A percentile compares a stretch with the other conserved stretches of the same genome.
Evolutionary conservation across 2,113 vertebrate species (phyloP).

Genomic region (Gavialis gangeticus): DNA sequence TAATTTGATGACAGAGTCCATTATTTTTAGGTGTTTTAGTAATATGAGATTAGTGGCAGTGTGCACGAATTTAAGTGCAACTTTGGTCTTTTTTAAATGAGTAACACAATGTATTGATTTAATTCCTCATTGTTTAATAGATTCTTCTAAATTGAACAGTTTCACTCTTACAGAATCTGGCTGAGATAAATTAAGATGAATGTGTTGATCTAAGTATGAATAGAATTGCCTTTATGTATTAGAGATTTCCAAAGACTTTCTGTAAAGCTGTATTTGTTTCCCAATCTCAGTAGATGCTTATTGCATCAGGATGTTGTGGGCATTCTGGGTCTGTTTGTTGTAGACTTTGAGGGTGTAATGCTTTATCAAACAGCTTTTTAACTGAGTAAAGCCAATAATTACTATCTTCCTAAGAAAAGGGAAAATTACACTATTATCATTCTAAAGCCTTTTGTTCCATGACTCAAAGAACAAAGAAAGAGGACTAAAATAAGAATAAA

Average conservation of each 20-base stretch:
- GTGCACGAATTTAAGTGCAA: not conserved
- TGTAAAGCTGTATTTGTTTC: not conserved
- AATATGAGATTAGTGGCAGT: too few relatives aligned
- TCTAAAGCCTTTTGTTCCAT: not conserved
- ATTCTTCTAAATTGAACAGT: slow-evolving; percentile 37
- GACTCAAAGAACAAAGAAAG: not conserved
- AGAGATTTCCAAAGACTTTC: not conserved
- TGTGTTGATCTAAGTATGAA: not conserved
- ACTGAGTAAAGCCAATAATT: not conserved
- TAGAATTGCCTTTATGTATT: slow-evolving; percentile 16
- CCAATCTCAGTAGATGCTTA: not conserved
- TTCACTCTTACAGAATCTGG: slow-evolving; percentile 14
- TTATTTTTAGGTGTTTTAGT: not conserved
- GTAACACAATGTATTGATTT: slow-evolving; percentile 1
- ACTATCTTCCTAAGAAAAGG: not conserved
- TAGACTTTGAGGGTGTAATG: too few relatives aligned
- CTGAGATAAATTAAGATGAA: slow-evolving; percentile 15
- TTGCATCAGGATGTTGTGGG: not conserved
- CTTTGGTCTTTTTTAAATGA: slow-evolving; percentile 50
- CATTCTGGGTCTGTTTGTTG: too few relatives aligned
- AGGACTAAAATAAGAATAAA: slow-evolving; percentile 9
- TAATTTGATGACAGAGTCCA: not conserved
- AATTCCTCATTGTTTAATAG: slow-evolving; percentile 57
- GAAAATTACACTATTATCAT: not conserved
- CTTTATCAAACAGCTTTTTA: not conserved